These are phyloP conservation scores for Lepetodrilus schrolli DNA, from an alignment of 2,888 invertebrate genomes.

Conservation along the genomic window DNA sequence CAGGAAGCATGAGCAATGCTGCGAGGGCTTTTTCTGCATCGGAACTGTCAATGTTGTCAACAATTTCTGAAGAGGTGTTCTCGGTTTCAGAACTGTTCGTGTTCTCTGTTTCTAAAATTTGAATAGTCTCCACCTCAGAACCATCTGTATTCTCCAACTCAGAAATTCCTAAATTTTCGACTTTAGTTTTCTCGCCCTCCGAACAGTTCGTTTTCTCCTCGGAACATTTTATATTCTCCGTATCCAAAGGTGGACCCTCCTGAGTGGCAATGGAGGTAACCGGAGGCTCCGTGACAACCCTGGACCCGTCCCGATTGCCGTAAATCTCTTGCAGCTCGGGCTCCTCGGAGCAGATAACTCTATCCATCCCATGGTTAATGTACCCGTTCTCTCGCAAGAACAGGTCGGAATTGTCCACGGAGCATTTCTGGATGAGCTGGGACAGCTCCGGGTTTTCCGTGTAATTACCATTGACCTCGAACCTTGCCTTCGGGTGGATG, in stretches of 20 bases:
- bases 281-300: too few species aligned
- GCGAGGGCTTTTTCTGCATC: not conserved
- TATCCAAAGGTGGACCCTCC: too few species aligned
- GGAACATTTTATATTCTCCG: too few species aligned
- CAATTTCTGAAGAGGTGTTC: too few species aligned
- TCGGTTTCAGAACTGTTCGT: too few species aligned
- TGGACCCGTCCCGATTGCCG: not conserved
- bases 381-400: not conserved
- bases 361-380: not conserved
- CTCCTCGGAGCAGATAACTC: not conserved
- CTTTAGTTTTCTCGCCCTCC: not conserved
- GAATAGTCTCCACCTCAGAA: not conserved
- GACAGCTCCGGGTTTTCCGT: constrained; percentile 27
- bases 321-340: not conserved
- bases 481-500: constrained; percentile 33
- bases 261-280: too few species aligned
- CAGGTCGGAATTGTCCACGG: not conserved
- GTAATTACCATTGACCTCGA: constrained; percentile 47
- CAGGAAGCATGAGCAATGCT: too few species aligned
- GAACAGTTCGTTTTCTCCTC: not conserved
- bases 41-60: too few species aligned
- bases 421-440: not conserved
- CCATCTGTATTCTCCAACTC: not conserved
- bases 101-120: too few species aligned
- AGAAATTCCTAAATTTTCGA: too few species aligned